These are phyloP conservation scores for Aphrocallistes beatrix DNA, from an alignment of 37 sponge, comb jelly and placozoan genomes.

Conservation along the genomic window DNA sequence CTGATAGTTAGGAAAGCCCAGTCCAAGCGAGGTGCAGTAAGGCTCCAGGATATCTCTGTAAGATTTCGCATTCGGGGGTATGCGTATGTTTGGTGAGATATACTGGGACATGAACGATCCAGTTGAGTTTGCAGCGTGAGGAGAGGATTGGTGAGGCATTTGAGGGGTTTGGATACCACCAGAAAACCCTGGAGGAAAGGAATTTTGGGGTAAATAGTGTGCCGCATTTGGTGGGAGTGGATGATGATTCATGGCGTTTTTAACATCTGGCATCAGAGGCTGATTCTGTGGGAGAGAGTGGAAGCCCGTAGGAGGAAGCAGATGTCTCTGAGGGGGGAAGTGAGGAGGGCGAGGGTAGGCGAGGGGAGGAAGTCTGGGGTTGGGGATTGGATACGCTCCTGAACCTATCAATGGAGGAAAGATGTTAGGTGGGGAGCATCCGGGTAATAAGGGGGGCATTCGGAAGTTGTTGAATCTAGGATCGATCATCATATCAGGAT, in stretches of 20 bases:
- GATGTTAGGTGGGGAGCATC: neutral
- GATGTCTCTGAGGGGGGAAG: no score
- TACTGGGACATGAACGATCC: no score
- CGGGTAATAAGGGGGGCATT: neutral
- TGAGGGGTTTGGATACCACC: neutral
- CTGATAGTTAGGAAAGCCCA: neutral
- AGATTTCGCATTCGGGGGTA: neutral
- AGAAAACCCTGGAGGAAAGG: no score
- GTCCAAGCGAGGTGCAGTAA: neutral
- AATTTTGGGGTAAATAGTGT: no score
- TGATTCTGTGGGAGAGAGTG: neutral
- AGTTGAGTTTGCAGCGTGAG: no score
- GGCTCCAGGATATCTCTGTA: neutral
- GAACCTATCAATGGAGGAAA: neutral
- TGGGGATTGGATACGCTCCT: neutral
- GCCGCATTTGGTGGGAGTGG: no score
- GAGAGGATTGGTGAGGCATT: no score
- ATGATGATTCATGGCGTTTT: no score
- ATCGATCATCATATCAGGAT: neutral
- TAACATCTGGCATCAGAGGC: no score
- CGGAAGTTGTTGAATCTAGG: neutral
- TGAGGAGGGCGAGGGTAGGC: neutral
- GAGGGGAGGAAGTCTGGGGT: neutral
- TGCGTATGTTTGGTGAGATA: neutral
- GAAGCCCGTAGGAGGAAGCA: neutral